Evolutionary conservation across 2,888 invertebrate species (phyloP).

Genomic region (Fragum whitleyi): DNA sequence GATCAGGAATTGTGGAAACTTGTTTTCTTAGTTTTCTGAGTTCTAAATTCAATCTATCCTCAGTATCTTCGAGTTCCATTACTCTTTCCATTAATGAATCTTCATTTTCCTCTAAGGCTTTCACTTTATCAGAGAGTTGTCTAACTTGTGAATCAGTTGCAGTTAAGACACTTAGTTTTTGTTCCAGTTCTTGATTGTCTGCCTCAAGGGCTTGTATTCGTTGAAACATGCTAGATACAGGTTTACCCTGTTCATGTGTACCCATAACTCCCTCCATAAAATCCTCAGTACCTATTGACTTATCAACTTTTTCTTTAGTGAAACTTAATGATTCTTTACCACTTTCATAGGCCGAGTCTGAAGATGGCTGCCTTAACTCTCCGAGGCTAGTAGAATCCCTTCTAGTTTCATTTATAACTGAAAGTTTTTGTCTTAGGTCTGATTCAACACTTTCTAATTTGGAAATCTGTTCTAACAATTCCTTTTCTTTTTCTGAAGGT

Average conservation of each 20-base stretch:
- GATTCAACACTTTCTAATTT: constrained; percentile 52
- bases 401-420: constrained; percentile 13
- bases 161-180: constrained; percentile 64
- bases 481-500: constrained; percentile 65
- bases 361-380: constrained; percentile 38
- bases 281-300: constrained; percentile 63
- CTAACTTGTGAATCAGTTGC: constrained; percentile 70
- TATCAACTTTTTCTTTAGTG: constrained; percentile 54
- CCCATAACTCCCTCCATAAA: constrained; percentile 64
- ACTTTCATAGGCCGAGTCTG: constrained; percentile 59
- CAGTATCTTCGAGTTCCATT: constrained; percentile 77
- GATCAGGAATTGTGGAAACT: constrained; percentile 52
- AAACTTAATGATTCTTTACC: constrained; percentile 28
- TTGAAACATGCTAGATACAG: constrained; percentile 72
- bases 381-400: constrained; percentile 2
- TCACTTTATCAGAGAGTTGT: constrained; percentile 76
- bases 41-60: constrained; percentile 69
- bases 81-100: constrained; percentile 80
- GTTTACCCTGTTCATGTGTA: constrained; percentile 63
- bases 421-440: constrained; percentile 51
- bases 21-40: constrained; percentile 61
- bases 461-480: constrained; percentile 70
- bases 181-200: constrained; percentile 70
- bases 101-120: constrained; percentile 78
- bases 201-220: constrained; percentile 74